Conservation (phyloP, 2,888 invertebrate species). For the Meteorus cinctellus region DNA sequence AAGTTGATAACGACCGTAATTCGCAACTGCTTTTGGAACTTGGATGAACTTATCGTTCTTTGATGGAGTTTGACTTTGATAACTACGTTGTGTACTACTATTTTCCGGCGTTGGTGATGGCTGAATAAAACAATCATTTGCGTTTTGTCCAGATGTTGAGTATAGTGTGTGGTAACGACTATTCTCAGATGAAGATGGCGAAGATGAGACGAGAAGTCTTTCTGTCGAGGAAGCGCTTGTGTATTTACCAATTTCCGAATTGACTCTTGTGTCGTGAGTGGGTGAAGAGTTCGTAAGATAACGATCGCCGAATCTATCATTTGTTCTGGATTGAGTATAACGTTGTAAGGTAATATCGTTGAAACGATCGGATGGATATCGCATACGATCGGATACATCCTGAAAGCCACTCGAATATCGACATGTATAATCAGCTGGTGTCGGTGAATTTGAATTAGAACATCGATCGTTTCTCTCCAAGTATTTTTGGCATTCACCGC, state of each 20-base stretch:
- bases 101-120: conserved; percentile 61
- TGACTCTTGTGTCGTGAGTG: conserved; percentile 35
- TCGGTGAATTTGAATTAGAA: conserved; percentile 62
- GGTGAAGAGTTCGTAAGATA: conserved; percentile 62
- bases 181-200: conserved; percentile 65
- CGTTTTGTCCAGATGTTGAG: conserved; percentile 54
- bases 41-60: conserved; percentile 67
- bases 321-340: conserved; percentile 61
- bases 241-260: conserved; percentile 34
- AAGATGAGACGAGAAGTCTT: conserved; percentile 65
- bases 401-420: conserved; percentile 60
- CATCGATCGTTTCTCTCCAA: conserved; percentile 56
- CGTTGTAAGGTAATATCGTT: conserved; percentile 65
- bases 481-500: conserved; percentile 65
- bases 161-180: conserved; percentile 56
- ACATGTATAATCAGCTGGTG: conserved; percentile 53
- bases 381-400: conserved; percentile 58
- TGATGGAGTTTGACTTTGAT: conserved; percentile 53
- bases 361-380: conserved; percentile 65
- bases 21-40: conserved; percentile 66
- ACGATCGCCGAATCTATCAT: conserved; percentile 65
- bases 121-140: conserved; percentile 58
- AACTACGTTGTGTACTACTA: conserved; percentile 41
- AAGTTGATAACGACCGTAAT: conserved; percentile 48
- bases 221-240: conserved; percentile 60